Evolutionary conservation across 23 tunicate genomes (phyloP).

Genomic region (Oikopleura dioica): DNA sequence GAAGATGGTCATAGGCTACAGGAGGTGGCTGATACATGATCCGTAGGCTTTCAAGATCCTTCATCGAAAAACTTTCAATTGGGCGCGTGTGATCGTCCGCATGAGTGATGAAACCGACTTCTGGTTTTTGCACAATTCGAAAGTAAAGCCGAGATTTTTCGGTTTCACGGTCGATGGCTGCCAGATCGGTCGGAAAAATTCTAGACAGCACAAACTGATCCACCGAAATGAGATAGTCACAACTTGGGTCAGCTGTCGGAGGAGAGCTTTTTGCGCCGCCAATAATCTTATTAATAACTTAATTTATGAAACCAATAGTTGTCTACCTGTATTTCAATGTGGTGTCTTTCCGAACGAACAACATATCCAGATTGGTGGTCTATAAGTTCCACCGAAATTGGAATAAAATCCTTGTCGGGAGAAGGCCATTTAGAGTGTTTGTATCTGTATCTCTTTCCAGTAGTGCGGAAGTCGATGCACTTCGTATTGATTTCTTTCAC

Average conservation of each 20-base stretch:
- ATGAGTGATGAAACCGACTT: conserved; percentile 1
- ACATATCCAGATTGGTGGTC: not conserved
- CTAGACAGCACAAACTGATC: not conserved
- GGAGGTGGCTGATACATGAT: not conserved
- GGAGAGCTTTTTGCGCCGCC: too few species aligned
- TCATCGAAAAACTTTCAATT: not conserved
- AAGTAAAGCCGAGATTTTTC: not conserved
- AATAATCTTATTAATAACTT: too few species aligned
- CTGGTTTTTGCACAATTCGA: conserved; percentile 2
- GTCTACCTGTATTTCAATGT: not conserved
- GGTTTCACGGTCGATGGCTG: not conserved
- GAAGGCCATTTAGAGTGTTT: not conserved
- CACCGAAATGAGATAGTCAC: not conserved
- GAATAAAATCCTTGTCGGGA: not conserved
- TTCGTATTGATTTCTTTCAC: not conserved
- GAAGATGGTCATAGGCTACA: not conserved
- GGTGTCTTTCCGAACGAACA: not conserved
- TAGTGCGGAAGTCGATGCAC: not conserved
- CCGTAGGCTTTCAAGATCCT: not conserved
- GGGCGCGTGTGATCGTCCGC: not conserved
- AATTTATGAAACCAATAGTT: too few species aligned
- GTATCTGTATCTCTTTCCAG: not conserved
- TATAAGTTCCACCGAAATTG: not conserved
- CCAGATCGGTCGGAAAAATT: not conserved
- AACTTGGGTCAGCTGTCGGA: not conserved